phyloP scores from a whole-genome alignment of 92 coral and sea anemone species.

The Epizoanthus fatuus region DNA sequence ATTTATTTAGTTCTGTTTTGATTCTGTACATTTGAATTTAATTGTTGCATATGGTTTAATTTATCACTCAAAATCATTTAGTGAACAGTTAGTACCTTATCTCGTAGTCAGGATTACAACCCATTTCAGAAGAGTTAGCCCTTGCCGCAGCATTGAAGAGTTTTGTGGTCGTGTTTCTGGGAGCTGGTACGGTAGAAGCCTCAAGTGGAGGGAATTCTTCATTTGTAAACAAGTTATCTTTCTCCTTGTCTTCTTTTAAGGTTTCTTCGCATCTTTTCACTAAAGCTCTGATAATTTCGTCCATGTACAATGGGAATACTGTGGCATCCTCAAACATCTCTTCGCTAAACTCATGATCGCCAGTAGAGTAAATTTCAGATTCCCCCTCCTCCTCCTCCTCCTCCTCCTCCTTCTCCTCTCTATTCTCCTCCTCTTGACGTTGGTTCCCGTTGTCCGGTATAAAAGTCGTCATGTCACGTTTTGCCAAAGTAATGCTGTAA shows the following conservation, averaged over 20 bases:
- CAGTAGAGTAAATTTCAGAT: slow-evolving; percentile 8
- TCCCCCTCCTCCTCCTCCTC: neutral
- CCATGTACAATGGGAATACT: slow-evolving; percentile 67
- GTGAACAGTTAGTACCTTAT: slow-evolving; percentile 20
- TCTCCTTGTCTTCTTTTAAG: slow-evolving; percentile 2
- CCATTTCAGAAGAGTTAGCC: neutral
- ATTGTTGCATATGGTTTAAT: no score
- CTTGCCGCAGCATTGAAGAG: neutral
- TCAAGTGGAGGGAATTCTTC: slow-evolving; percentile 67
- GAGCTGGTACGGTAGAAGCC: slow-evolving; percentile 11
- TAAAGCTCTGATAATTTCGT: slow-evolving; percentile 80
- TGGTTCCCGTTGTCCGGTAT: no score
- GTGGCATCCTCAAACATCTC: slow-evolving; percentile 64
- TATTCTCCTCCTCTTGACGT: neutral
- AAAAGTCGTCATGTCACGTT: no score
- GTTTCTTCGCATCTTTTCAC: slow-evolving; percentile 70
- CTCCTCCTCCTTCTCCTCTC: neutral
- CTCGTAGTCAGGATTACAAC: slow-evolving; percentile 23
- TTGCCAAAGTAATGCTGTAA: no score
- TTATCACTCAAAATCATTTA: no score
- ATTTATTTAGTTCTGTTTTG: no score
- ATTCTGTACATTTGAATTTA: no score
- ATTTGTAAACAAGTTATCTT: slow-evolving; percentile 33
- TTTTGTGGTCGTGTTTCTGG: neutral
- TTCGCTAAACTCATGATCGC: slow-evolving; percentile 43